Evolutionary conservation across 2,113 vertebrate genomes (phyloP), one percentile per base, ranked within the genome.

Genomic region (Oryzias celebensis): DNA sequence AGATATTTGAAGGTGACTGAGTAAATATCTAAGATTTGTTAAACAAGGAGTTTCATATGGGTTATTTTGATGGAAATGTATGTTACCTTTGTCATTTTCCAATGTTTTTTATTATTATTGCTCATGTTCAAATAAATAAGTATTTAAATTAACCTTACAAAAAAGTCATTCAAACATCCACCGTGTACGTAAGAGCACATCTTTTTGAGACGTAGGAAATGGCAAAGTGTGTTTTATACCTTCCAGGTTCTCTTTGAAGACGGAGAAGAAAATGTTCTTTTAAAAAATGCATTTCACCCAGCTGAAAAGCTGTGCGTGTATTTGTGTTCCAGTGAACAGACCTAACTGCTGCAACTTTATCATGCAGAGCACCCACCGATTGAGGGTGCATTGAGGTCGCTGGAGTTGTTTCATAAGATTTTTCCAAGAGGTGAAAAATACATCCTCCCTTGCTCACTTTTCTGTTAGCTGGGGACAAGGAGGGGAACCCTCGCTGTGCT

Each of bases 381-480:
- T 26, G 14, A 58, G 69, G 76, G 62, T 61, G n/a, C 36, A 23
- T 68, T 71, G 57, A 85, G 78, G 69, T 73, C 59, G 68, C 43
- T 36, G 4, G 18, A 62, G 47, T 52, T 65, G 62, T 67, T 80
- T 75, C 58, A 50, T 49, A 60, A 57, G 47, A 65, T 24, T 62
- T 52, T 24, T 56, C 44, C 70, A 54, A 77, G 75, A 75, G 50
- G 62, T 80, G 68, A 78, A 70, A 49, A 72, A 52, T 70, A 47
- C 55, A 65, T 59, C 58, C 43, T 73, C 53, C 55, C 58, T 20
- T 65, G 80, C 53, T 77, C 66, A 63, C 75, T 84, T 80, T 80
- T 58, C 66, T 52, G 4, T 62, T 65, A 69, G 65, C 17, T 1
- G 15, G 51, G 51, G 58, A 58, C 51, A 43, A 20, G 67, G 31